Percentiles rank a stretch among this genome's conserved stretches.
phyloP scores from a whole-genome alignment of 2,113 vertebrate species.

The Otis tarda region DNA sequence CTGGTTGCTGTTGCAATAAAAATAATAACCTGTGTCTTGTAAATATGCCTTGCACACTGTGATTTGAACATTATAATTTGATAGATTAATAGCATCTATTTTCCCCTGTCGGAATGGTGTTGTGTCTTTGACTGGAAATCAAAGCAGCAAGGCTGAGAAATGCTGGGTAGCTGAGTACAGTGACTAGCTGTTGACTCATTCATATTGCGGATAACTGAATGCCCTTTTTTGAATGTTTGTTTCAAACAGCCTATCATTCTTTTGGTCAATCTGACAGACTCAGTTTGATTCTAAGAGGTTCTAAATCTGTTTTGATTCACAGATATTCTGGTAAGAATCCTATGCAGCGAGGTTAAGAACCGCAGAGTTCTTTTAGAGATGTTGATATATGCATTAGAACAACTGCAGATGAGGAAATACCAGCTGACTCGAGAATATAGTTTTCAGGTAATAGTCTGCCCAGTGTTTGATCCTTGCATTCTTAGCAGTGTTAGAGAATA shows the following conservation, averaged over 20 bases:
- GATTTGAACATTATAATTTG: not conserved
- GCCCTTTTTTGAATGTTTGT: not conserved
- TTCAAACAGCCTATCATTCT: not conserved
- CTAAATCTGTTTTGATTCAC: not conserved
- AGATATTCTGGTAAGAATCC: not conserved
- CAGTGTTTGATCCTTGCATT: not conserved
- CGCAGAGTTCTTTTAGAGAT: not conserved
- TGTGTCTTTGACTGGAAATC: not conserved
- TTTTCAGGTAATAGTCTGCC: not conserved
- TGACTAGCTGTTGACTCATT: not conserved
- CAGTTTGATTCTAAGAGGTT: not conserved
- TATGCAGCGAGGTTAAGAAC: not conserved
- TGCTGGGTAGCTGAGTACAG: not conserved
- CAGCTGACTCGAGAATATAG: not conserved
- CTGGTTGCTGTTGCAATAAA: not conserved
- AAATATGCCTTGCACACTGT: not conserved
- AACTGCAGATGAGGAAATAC: not conserved
- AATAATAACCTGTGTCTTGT: not conserved
- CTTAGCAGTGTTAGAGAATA: not conserved
- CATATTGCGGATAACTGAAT: not conserved
- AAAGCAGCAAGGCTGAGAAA: not conserved
- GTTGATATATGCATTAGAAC: not conserved
- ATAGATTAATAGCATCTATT: not conserved
- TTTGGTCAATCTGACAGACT: not conserved
- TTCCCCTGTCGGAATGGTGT: not conserved